A percentile compares a stretch with the other conserved stretches of the same genome.
phyloP scores from a whole-genome alignment of 2,888 invertebrate species.

The Myathropa florea region DNA sequence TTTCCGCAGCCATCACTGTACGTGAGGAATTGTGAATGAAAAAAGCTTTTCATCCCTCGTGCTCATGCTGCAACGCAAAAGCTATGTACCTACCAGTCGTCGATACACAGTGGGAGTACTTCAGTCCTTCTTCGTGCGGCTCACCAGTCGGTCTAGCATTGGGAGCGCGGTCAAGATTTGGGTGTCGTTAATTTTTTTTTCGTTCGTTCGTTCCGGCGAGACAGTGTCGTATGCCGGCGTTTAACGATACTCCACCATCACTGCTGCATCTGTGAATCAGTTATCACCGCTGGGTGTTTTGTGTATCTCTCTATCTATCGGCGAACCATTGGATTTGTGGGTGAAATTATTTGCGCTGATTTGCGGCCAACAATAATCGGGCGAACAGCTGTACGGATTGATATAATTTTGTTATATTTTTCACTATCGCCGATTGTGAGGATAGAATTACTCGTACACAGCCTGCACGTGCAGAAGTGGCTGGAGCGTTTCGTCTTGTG shows the following conservation, averaged over 20 bases:
- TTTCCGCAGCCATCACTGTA: conserved; percentile 49
- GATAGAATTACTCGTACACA: conserved; percentile 21
- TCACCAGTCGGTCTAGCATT: conserved; percentile 58
- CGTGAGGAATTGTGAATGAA: conserved; percentile 57
- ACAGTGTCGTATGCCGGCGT: conserved; percentile 44
- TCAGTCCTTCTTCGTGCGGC: conserved; percentile 70
- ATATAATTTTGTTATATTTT: conserved; percentile 8
- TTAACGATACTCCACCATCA: conserved; percentile 26
- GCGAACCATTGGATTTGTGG: conserved; percentile 49
- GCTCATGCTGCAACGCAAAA: conserved; percentile 43
- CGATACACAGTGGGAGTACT: conserved; percentile 18
- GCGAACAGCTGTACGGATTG: conserved; percentile 46
- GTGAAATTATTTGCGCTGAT: conserved; percentile 55
- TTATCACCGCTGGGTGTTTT: conserved; percentile 38
- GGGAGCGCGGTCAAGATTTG: conserved; percentile 29
- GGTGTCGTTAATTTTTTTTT: neutral
- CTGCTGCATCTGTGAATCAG: conserved; percentile 45
- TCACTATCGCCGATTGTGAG: neutral
- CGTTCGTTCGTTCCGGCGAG: conserved; percentile 11
- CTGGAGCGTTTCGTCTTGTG: neutral
- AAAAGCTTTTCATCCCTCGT: conserved; percentile 60
- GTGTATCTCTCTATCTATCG: conserved; percentile 58
- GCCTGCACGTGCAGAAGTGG: conserved; percentile 57
- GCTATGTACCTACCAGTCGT: conserved; percentile 46
- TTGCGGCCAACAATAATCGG: conserved; percentile 55